Evolutionary conservation across 2,113 vertebrate genomes (phyloP), one percentile per base, ranked within the genome.

Genomic region (Passer domesticus): DNA sequence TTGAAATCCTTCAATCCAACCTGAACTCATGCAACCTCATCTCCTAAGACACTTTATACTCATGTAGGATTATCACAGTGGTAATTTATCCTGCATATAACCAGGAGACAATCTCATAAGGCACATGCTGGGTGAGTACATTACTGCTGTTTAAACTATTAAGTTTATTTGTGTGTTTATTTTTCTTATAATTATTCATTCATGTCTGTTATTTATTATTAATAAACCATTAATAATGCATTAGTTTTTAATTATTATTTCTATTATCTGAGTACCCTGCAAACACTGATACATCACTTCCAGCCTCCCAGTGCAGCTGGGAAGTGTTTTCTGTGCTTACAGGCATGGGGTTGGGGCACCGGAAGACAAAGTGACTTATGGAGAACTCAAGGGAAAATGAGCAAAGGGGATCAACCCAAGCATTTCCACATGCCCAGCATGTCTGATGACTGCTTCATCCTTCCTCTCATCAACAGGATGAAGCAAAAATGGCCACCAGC

Each of bases 221-320:
- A 77, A 77, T 70, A 70, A 62, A 41, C 21, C 30, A 62, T 89
- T 55, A 89, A 90, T 77, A 90, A 77, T 83, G 63, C 50, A 83
- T 56, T 49, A 11, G 35, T 43, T 77, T 90, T 83, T 90, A 83
- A 63, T 77, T 77, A 83, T 47, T 90, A 49, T 76, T 83, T 49
- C 56, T 43, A 28, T 43, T 62, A 62, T 63, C 49, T 83, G 63
- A 49, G 33, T n/a, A 80, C 8, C 28, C 43, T 15, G 4, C 39
- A 86, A 80, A 73, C 47, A 30, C 44, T 20, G 20, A 60, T 6
- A 18, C 7, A 23, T 35, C 49, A 49, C 67, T 92, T 90, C 35
- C 62, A 87, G 41, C 31, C 24, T 55, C 28, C 41, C 28, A 35
- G 53, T 18, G 64, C 50, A 60, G 50, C 15, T 58, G 46, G 35